Evolutionary conservation across 2,797 vertebrate species (phyloP).

Genomic region (Toxotes lorentzi): DNA sequence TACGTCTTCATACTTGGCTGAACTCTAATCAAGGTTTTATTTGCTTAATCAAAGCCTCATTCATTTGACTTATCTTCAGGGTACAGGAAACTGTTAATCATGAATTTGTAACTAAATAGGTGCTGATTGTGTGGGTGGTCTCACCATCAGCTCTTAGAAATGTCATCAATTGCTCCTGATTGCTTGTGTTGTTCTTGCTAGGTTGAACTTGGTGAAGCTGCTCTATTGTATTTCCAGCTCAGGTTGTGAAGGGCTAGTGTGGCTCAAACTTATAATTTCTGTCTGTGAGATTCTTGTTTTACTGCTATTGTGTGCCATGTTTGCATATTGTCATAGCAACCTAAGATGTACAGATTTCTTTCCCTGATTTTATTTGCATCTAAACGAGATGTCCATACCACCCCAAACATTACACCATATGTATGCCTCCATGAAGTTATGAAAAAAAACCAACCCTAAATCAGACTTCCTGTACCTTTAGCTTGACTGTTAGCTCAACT

Average conservation of each 20-base stretch:
- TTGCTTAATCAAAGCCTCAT: constrained; percentile 24
- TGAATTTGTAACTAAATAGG: constrained; percentile 26
- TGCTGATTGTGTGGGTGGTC: constrained; percentile 26
- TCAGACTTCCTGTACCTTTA: not conserved
- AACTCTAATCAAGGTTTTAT: not conserved
- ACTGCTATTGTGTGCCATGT: not conserved
- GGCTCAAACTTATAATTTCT: not conserved
- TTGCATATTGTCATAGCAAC: constrained; percentile 36
- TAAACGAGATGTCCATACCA: constrained; percentile 8
- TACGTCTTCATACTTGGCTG: not conserved
- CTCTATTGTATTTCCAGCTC: constrained; percentile 3
- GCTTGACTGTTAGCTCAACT: not conserved
- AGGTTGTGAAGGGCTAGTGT: not conserved
- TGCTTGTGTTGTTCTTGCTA: not conserved
- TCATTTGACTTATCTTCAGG: constrained; percentile 12
- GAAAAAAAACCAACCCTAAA: not conserved
- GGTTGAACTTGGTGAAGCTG: not conserved
- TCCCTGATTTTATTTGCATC: constrained; percentile 33
- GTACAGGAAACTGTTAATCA: not conserved
- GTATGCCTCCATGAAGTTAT: not conserved
- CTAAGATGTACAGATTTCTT: constrained; percentile 7
- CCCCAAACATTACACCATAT: not conserved
- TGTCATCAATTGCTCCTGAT: constrained; percentile 18
- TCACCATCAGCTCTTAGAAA: constrained; percentile 8
- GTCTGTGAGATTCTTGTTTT: not conserved